A percentile compares a stretch with the other conserved stretches of the same genome.
These are phyloP conservation scores for Amniataba percoides DNA, from an alignment of 2,797 vertebrate species.

Conservation along the genomic window DNA sequence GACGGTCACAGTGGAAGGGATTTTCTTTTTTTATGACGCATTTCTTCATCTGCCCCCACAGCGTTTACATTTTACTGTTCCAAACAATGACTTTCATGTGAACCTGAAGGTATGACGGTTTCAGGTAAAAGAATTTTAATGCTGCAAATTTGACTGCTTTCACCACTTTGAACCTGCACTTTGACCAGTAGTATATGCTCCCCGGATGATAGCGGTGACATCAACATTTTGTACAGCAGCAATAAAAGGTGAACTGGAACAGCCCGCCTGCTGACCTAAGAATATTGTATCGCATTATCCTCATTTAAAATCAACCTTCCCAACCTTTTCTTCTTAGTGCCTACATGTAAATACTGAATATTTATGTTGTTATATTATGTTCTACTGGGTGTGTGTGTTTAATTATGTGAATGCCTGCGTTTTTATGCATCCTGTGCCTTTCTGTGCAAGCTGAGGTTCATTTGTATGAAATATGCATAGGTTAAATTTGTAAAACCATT, in stretches of 20 bases:
- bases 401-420: conserved; percentile 14
- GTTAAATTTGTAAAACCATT: conserved; percentile 8
- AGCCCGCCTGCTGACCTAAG: conserved; percentile 20
- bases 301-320: conserved; percentile 4
- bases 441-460: background rate
- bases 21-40: background rate
- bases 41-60: background rate
- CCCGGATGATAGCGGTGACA: background rate
- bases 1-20: background rate
- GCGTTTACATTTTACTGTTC: background rate
- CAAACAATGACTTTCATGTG: conserved; percentile 5
- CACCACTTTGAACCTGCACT: conserved; percentile 1
- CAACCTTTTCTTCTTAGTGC: conserved; percentile 31
- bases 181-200: background rate
- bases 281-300: conserved; percentile 24
- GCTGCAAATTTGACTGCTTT: no score
- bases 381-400: conserved; percentile 8
- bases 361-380: conserved; percentile 19
- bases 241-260: conserved; percentile 4
- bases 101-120: background rate
- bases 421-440: conserved; percentile 8
- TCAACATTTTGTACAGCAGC: background rate
- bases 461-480: conserved; percentile 11
- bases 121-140: background rate
- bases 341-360: conserved; percentile 29